These are phyloP conservation scores for Ophion costatus DNA, from an alignment of 2,888 invertebrate genomes.

Conservation along the genomic window DNA sequence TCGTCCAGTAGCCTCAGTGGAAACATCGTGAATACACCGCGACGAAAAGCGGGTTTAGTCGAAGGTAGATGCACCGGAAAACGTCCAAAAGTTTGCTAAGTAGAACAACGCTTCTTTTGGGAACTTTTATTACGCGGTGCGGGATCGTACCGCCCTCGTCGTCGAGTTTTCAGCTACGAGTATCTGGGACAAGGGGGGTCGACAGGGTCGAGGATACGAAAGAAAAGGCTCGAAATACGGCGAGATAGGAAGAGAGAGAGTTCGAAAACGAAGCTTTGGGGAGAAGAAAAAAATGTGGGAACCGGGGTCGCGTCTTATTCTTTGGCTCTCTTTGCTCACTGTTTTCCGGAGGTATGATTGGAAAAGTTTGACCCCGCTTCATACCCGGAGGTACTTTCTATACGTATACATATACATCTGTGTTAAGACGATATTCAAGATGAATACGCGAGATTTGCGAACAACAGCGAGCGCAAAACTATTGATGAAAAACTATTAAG, in stretches of 20 bases:
- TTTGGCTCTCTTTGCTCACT: slow-evolving; percentile 4
- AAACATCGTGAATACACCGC: background rate
- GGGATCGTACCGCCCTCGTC: slow-evolving; percentile 54
- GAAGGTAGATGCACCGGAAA: slow-evolving; percentile 23
- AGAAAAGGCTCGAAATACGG: slow-evolving; percentile 36
- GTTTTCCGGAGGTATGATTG: slow-evolving; percentile 75
- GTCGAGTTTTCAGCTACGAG: slow-evolving; percentile 35
- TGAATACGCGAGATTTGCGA: background rate
- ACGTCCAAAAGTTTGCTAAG: slow-evolving; percentile 61
- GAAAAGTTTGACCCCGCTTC: slow-evolving; percentile 75
- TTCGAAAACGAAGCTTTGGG: slow-evolving; percentile 18
- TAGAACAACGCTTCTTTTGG: slow-evolving; percentile 67
- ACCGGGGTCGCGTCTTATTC: background rate
- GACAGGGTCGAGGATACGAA: slow-evolving; percentile 8
- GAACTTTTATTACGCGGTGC: slow-evolving; percentile 77
- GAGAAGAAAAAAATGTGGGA: slow-evolving; percentile 4
- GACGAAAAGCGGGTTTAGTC: slow-evolving; percentile 38
- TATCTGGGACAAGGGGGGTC: slow-evolving; percentile 27
- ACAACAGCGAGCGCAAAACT: background rate
- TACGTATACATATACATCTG: slow-evolving; percentile 14
- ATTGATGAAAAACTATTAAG: background rate
- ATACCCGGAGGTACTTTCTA: background rate
- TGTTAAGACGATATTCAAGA: slow-evolving; percentile 35
- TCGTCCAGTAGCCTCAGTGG: background rate
- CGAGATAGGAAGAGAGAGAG: slow-evolving; percentile 41